Conservation (phyloP, 2,888 invertebrate genomes). For the Dendrolimus pini region DNA sequence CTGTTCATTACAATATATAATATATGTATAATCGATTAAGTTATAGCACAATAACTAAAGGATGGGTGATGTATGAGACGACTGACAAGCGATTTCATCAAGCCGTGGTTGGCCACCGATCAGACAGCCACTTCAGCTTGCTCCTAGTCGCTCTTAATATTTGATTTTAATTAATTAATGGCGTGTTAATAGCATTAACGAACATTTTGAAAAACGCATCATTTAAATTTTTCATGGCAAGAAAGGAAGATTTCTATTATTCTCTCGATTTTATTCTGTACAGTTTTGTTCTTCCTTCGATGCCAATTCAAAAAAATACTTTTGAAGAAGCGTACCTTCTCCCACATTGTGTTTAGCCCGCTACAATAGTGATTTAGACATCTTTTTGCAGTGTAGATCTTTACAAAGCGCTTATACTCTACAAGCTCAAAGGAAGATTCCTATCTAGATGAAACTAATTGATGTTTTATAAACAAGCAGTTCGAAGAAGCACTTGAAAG, state of each 20-base stretch:
- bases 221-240: conserved; percentile 16
- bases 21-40: conserved; percentile 42
- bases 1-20: conserved; percentile 55
- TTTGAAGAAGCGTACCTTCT: conserved; percentile 51
- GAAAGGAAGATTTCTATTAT: conserved; percentile 23
- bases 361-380: conserved; percentile 29
- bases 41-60: conserved; percentile 70
- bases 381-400: conserved; percentile 31
- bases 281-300: conserved; percentile 23
- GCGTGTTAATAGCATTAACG: not conserved
- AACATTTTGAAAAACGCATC: not conserved
- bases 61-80: conserved; percentile 54
- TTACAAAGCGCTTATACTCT: conserved; percentile 43
- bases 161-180: not conserved
- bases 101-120: conserved; percentile 8
- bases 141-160: not conserved
- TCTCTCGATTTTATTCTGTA: conserved; percentile 1
- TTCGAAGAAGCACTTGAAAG: conserved; percentile 27
- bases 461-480: conserved; percentile 57
- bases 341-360: conserved; percentile 37
- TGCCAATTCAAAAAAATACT: conserved; percentile 40
- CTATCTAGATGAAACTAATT: conserved; percentile 44
- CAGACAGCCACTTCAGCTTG: not conserved
- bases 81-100: conserved; percentile 41
- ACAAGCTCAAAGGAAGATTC: conserved; percentile 46